Evolutionary conservation across 2,888 invertebrate species (phyloP).

Genomic region (Cryptus armator): DNA sequence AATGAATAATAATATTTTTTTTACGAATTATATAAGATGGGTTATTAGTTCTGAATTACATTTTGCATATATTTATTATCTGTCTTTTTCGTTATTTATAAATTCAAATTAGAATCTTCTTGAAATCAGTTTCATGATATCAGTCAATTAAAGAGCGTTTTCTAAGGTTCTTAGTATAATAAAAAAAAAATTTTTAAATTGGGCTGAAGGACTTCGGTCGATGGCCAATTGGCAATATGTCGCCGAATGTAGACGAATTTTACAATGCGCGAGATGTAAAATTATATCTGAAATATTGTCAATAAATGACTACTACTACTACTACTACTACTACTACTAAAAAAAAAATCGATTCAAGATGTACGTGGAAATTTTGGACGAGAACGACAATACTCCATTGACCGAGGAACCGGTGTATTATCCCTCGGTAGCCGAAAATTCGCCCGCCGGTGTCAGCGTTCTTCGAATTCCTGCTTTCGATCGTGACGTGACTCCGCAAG

Average conservation of each 20-base stretch:
- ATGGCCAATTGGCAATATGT: no score
- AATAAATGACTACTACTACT: no score
- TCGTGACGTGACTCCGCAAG: slow-evolving; percentile 89
- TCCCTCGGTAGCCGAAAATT: slow-evolving; percentile 93
- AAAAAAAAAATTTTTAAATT: neutral
- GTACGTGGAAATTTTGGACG: slow-evolving; percentile 94
- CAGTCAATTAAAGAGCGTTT: neutral
- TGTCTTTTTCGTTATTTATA: no score
- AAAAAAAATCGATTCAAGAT: slow-evolving; percentile 86
- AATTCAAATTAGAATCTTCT: neutral
- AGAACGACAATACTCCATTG: slow-evolving; percentile 98
- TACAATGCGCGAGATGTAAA: no score
- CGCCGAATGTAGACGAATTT: no score
- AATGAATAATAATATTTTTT: no score
- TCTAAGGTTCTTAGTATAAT: slow-evolving; percentile 30
- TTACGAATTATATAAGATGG: no score
- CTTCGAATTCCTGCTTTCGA: slow-evolving; percentile 92
- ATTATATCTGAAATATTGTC: no score
- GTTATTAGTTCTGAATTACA: no score
- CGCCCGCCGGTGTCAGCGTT: slow-evolving; percentile 90
- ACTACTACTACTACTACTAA: no score
- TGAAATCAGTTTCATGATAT: neutral
- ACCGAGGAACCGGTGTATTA: slow-evolving; percentile 95
- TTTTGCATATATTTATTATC: no score
- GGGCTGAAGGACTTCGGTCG: no score